Evolutionary conservation across 2,113 vertebrate species (phyloP).

Genomic region (Eublepharis macularius): DNA sequence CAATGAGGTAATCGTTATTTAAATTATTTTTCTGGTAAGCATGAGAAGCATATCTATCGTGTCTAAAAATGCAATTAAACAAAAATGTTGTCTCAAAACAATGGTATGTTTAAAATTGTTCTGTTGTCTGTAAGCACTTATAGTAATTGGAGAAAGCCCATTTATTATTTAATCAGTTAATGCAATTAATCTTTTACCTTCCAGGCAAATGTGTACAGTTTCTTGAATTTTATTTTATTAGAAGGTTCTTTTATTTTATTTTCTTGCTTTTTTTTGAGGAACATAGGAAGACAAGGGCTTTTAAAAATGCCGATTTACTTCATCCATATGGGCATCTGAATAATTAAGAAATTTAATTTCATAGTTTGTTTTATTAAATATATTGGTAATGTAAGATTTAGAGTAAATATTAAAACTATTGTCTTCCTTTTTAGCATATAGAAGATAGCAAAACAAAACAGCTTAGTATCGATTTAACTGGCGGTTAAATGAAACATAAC

Average conservation of each 20-base stretch:
- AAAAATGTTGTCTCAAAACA: constrained; percentile 68
- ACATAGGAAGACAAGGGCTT: constrained; percentile 31
- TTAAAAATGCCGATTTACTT: constrained; percentile 44
- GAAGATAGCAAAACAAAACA: constrained; percentile 27
- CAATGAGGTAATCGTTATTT: constrained; percentile 90
- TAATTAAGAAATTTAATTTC: constrained; percentile 42
- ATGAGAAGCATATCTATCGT: constrained; percentile 68
- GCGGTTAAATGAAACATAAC: constrained; percentile 19
- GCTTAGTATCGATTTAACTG: constrained; percentile 28
- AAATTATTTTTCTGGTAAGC: constrained; percentile 64
- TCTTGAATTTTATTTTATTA: constrained; percentile 68
- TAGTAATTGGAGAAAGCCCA: constrained; percentile 87
- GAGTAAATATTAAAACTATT: constrained; percentile 18
- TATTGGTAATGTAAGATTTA: background rate
- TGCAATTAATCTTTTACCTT: constrained; percentile 82
- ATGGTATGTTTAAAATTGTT: constrained; percentile 78
- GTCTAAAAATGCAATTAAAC: constrained; percentile 76
- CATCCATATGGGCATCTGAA: constrained; percentile 48
- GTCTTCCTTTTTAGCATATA: background rate
- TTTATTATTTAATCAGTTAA: constrained; percentile 91
- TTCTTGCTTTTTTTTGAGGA: constrained; percentile 25
- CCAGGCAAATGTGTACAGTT: constrained; percentile 80
- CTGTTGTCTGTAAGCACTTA: constrained; percentile 87
- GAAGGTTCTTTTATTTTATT: constrained; percentile 27
- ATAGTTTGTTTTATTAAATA: constrained; percentile 20